These are phyloP conservation scores for Silurus aristotelis DNA, from an alignment of 2,797 vertebrate species.

Conservation along the genomic window DNA sequence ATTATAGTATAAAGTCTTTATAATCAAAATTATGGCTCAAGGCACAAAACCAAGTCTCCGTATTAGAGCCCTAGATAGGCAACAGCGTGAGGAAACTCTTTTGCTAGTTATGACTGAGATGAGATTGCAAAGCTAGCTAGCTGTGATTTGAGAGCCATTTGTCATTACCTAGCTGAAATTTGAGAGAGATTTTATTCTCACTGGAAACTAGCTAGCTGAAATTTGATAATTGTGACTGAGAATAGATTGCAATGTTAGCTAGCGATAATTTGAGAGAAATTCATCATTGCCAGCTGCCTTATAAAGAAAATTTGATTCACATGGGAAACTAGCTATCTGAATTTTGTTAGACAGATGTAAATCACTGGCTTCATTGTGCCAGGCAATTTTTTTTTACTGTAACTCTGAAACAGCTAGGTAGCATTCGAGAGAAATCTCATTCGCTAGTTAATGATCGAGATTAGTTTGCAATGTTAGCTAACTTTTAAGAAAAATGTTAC, in stretches of 20 bases:
- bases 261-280: background rate
- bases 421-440: no score
- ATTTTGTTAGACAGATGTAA: background rate
- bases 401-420: no score
- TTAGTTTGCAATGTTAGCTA: background rate
- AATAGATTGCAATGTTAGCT: no score
- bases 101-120: background rate
- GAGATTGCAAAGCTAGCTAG: background rate
- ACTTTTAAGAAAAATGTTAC: background rate
- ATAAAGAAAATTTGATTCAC: background rate
- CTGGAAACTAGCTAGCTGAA: background rate
- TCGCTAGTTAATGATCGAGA: no score
- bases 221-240: background rate
- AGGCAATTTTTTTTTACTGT: no score
- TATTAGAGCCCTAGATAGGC: background rate
- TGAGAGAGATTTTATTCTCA: background rate
- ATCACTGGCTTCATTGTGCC: no score
- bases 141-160: background rate
- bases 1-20: background rate
- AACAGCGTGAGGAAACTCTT: no score
- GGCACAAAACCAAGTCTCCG: conserved; percentile 13
- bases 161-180: background rate
- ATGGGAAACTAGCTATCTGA: background rate
- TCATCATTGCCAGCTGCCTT: no score
- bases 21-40: background rate